Conservation (phyloP, 1,140 invertebrate genomes). For the Musca vetustissima region DNA sequence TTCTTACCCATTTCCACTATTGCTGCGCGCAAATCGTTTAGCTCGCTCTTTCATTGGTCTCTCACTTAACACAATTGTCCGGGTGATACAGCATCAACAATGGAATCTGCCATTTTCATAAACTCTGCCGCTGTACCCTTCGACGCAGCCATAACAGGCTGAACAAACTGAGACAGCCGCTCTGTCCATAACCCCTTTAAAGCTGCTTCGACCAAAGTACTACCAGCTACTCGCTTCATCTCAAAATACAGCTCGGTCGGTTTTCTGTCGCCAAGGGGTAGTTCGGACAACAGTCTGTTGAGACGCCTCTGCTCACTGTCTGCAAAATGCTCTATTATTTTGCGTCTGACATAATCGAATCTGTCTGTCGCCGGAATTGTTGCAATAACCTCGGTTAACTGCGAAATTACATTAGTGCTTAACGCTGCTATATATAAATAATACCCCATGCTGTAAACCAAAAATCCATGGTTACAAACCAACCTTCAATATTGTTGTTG, state of each 20-base stretch:
- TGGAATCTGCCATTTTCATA: slow-evolving; percentile 13
- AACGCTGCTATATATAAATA: too few species aligned
- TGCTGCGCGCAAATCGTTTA: background rate
- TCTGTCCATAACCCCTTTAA: background rate
- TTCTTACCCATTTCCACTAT: slow-evolving; percentile 1
- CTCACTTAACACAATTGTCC: background rate
- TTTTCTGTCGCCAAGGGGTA: background rate
- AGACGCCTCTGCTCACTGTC: slow-evolving; percentile 11
- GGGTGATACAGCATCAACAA: slow-evolving; percentile 10
- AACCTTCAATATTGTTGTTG: too few species aligned
- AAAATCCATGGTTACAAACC: too few species aligned
- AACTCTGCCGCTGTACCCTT: background rate
- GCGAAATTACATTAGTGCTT: too few species aligned
- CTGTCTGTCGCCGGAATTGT: background rate
- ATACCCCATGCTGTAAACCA: too few species aligned
- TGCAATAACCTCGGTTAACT: too few species aligned
- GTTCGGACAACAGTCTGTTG: background rate
- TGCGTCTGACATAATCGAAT: background rate
- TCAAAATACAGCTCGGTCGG: background rate
- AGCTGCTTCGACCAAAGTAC: background rate
- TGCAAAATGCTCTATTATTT: slow-evolving; percentile 10
- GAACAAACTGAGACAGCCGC: background rate
- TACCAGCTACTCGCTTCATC: slow-evolving; percentile 13
- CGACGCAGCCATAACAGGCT: slow-evolving; percentile 5
- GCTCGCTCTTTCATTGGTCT: background rate